Base-by-base conservation (phyloP, 2,888 invertebrate genomes). In the Acleris sparsana region DNA sequence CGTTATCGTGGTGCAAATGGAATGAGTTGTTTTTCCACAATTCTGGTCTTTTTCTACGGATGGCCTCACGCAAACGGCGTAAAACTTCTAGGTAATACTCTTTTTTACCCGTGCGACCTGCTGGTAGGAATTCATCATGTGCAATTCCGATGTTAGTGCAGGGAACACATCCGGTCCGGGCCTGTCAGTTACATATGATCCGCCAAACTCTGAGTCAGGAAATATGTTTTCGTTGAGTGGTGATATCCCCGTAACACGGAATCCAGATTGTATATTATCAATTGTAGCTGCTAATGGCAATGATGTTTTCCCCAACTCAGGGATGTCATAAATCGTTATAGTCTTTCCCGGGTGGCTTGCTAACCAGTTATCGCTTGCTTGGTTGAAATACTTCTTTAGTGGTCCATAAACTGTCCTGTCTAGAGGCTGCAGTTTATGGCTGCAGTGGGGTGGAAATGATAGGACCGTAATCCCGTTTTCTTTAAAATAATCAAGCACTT, bases 301-400 rank as follows among this genome's bases (percentile, higher is more conserved):
- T 13, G 43, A 43, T 29, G 60, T 68, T 66, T 67, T 68, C 44
- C 67, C 17, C 39, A 67, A n/a, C 49, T 71, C 63, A 20, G 70
- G 69, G 20, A 71, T 69, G 17, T 71, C 63, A 57, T 71, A 71
- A 55, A 68, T 69, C 46, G 67, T 68, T 2, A 71, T 67, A n/a
- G 72, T 71, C 58, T 72, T 70, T 61, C 72, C 70, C 11, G 69
- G 70, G 59, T 72, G 39, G 60, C 63, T 67, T 52, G 63, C 65
- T 48, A 70, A 53, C 72, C 71, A 70, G 46, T 69, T 65, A 46
- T 69, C 66, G 25, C 5, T 25, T 25, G 71, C 70, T 64, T 5
- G 11, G 17, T 73, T 72, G 56, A 52, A 69, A 58, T 67, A 62
- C 20, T 63, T 69, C 58, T 71, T 71, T 13, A 71, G 43, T 60